These are phyloP conservation scores for Halocaridina rubra DNA, from an alignment of 2,888 invertebrate species.

Conservation along the genomic window DNA sequence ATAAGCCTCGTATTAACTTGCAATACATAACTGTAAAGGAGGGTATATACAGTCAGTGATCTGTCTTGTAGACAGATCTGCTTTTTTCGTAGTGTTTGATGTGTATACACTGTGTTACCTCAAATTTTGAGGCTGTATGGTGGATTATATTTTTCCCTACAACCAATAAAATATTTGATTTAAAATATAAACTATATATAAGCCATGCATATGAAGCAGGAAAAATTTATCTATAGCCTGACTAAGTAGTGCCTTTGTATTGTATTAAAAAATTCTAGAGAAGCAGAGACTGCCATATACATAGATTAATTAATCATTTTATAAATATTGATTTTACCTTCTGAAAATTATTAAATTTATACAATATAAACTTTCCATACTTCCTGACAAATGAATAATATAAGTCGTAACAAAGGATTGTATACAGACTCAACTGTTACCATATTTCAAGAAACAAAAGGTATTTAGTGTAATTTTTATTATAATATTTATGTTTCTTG, in stretches of 20 bases:
- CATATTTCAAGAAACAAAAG: no score
- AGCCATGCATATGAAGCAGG: slow-evolving; percentile 41
- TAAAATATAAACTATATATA: no score
- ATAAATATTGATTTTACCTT: background rate
- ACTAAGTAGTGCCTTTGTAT: slow-evolving; percentile 56
- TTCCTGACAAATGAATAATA: no score
- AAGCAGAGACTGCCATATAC: slow-evolving; percentile 30
- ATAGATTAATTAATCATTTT: background rate
- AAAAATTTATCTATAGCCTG: slow-evolving; percentile 41
- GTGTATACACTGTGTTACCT: background rate
- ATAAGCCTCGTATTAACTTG: background rate
- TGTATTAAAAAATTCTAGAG: slow-evolving; percentile 36
- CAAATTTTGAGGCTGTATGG: slow-evolving; percentile 38
- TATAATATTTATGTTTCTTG: background rate
- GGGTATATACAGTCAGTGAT: background rate
- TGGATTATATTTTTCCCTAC: background rate
- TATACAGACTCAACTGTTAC: no score
- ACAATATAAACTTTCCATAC: no score
- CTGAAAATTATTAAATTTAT: no score
- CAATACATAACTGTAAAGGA: background rate
- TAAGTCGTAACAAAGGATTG: no score
- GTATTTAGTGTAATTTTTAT: slow-evolving; percentile 3
- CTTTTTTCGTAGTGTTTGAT: background rate
- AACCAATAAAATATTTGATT: no score
- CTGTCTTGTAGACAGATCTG: no score